Conservation (phyloP, 2,888 invertebrate species). For the Diadegma fenestrale region DNA sequence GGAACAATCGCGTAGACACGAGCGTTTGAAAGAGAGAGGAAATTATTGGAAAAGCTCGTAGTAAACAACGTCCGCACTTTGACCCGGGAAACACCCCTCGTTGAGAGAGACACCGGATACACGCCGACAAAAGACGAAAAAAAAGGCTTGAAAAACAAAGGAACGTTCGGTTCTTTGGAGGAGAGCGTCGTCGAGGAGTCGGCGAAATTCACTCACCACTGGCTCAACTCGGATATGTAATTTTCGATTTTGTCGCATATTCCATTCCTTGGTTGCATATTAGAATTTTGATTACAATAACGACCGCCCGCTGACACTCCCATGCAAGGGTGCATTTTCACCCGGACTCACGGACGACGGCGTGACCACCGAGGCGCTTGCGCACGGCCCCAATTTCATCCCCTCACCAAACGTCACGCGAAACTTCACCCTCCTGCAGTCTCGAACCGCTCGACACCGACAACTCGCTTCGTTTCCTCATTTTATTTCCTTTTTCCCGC, state of each 20-base stretch:
- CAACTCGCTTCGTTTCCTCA: background rate
- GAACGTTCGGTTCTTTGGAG: conserved; percentile 20
- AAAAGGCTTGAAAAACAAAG: conserved; percentile 14
- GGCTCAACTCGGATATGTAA: conserved; percentile 89
- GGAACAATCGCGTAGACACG: conserved; percentile 2
- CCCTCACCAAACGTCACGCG: conserved; percentile 57
- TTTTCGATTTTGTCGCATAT: conserved; percentile 89
- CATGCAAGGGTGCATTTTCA: conserved; percentile 83
- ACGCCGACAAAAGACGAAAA: conserved; percentile 57
- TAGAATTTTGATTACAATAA: conserved; percentile 78
- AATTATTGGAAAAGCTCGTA: conserved; percentile 59
- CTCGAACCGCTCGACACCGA: conserved; percentile 20
- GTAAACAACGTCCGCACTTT: conserved; percentile 75
- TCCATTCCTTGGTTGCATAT: conserved; percentile 84
- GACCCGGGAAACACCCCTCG: conserved; percentile 71
- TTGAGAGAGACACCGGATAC: conserved; percentile 65
- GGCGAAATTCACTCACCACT: conserved; percentile 86
- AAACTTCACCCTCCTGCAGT: conserved; percentile 36
- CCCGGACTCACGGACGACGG: conserved; percentile 76
- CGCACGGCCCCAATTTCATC: conserved; percentile 75
- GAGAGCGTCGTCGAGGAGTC: background rate
- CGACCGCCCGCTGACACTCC: conserved; percentile 82
- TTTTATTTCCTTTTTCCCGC: conserved; percentile 4
- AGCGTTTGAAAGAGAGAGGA: background rate
- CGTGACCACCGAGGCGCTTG: conserved; percentile 73